Evolutionary conservation across 2,888 invertebrate genomes (phyloP).

Genomic region (Patella depressa): DNA sequence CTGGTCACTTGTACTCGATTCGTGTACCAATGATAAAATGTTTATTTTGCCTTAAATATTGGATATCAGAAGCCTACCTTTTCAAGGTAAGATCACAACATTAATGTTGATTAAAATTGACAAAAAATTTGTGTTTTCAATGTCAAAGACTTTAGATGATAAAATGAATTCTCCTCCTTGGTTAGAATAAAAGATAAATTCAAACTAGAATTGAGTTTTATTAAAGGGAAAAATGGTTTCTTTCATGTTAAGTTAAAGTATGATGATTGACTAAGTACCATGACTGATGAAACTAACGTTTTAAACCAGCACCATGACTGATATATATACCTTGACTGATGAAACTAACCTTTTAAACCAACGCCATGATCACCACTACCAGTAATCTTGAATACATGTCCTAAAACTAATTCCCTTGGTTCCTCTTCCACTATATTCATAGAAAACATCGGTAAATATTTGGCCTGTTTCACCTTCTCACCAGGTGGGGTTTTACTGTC

Average conservation of each 20-base stretch:
- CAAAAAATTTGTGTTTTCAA: too few relatives aligned
- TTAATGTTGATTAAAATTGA: too few relatives aligned
- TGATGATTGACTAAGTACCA: neutral
- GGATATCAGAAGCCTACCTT: too few relatives aligned
- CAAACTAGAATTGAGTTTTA: too few relatives aligned
- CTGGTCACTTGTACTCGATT: too few relatives aligned
- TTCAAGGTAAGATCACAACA: too few relatives aligned
- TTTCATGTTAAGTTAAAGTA: too few relatives aligned
- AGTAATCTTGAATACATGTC: constrained; percentile 56
- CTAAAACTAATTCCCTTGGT: constrained; percentile 58
- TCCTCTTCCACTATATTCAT: constrained; percentile 54
- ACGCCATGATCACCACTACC: constrained; percentile 50
- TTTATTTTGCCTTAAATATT: too few relatives aligned
- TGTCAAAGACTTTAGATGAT: too few relatives aligned
- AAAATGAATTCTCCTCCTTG: too few relatives aligned
- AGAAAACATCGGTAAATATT: constrained; percentile 59
- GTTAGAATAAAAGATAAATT: too few relatives aligned
- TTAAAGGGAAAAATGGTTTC: neutral
- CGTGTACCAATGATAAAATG: too few relatives aligned
- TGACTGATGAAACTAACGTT: constrained; percentile 40
- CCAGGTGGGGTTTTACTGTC: constrained; percentile 52
- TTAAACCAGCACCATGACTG: constrained; percentile 50
- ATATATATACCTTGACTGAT: neutral
- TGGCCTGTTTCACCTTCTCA: constrained; percentile 41
- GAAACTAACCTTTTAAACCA: constrained; percentile 58